These are phyloP conservation scores for Heteromurus nitidus DNA, from an alignment of 2,888 invertebrate genomes.

Conservation along the genomic window DNA sequence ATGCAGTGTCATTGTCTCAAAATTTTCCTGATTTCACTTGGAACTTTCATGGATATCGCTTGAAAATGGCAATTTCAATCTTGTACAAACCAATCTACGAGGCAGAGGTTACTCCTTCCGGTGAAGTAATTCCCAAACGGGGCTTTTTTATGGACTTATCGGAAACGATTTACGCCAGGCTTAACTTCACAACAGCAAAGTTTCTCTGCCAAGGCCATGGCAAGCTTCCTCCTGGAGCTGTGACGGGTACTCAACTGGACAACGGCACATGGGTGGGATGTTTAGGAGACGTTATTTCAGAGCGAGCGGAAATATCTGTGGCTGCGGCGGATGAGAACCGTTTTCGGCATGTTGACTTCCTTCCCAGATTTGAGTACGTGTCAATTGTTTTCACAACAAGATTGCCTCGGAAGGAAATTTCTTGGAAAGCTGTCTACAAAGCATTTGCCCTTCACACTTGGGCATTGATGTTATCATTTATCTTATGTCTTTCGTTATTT, in stretches of 20 bases:
- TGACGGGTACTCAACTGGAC: conserved; percentile 14
- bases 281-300: conserved; percentile 21
- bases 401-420: not conserved
- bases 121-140: conserved; percentile 15
- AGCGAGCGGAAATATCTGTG: conserved; percentile 13
- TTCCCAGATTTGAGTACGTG: conserved; percentile 32
- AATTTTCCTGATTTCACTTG: conserved; percentile 36
- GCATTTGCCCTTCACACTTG: conserved; percentile 12
- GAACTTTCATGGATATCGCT: conserved; percentile 29
- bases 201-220: conserved; percentile 31
- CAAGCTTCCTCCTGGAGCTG: not conserved
- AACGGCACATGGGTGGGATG: conserved; percentile 47
- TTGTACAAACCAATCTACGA: conserved; percentile 32
- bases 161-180: conserved; percentile 17
- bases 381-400: conserved; percentile 28
- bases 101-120: not conserved
- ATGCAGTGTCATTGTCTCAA: no score
- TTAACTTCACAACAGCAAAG: conserved; percentile 34
- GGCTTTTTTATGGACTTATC: conserved; percentile 32
- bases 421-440: conserved; percentile 35
- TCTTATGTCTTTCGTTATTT: not conserved
- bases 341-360: conserved; percentile 21
- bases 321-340: conserved; percentile 31
- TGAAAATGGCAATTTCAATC: conserved; percentile 26
- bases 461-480: not conserved